Conservation (phyloP, 2,113 vertebrate species). For the Vidua chalybeata region DNA sequence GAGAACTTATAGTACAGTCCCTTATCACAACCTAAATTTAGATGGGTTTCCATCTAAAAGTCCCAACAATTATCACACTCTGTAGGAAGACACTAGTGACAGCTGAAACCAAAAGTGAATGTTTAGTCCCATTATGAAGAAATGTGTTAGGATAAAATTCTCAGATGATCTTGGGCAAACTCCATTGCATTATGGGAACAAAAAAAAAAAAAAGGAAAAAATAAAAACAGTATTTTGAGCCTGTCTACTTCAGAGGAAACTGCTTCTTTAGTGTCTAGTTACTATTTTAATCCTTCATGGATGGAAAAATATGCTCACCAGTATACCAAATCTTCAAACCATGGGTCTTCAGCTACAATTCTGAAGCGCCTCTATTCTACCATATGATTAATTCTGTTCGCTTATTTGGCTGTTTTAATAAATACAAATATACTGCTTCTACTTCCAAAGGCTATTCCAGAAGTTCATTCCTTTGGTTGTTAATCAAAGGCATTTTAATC, state of each 20-base stretch:
- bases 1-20: neutral
- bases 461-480: neutral
- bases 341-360: neutral
- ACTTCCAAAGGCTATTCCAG: neutral
- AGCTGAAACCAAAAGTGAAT: neutral
- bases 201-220: neutral
- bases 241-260: neutral
- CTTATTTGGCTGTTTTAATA: neutral
- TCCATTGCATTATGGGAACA: neutral
- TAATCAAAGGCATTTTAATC: neutral
- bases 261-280: neutral
- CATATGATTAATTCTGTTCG: neutral
- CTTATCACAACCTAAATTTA: neutral
- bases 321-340: neutral
- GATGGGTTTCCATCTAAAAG: neutral
- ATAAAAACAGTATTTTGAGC: neutral
- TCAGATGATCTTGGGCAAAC: neutral
- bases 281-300: neutral
- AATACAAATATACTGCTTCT: neutral
- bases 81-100: neutral
- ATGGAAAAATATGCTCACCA: neutral
- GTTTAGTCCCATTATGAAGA: neutral
- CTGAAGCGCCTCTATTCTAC: neutral
- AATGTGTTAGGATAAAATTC: neutral
- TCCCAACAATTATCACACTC: neutral